Conservation (phyloP, 2,888 invertebrate species). For the Drosophila aldrichi region DNA sequence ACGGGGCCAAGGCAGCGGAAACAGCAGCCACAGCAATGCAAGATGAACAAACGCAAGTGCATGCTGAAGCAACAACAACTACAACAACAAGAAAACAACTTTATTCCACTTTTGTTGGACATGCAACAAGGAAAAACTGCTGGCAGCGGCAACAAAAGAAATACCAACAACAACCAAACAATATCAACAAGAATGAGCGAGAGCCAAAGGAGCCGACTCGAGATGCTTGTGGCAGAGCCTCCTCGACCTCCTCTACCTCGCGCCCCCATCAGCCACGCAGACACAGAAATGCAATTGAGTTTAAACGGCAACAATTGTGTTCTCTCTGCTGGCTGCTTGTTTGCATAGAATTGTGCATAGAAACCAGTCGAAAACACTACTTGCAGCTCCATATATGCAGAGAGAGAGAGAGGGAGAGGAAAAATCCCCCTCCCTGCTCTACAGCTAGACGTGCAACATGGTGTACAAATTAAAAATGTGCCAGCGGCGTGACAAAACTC, state of each 20-base stretch:
- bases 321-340: slow-evolving; percentile 37
- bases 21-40: slow-evolving; percentile 30
- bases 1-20: slow-evolving; percentile 37
- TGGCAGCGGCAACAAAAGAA: slow-evolving; percentile 34
- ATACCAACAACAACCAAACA: slow-evolving; percentile 18
- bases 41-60: slow-evolving; percentile 27
- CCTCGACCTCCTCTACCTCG: no score
- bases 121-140: slow-evolving; percentile 48
- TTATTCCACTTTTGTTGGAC: slow-evolving; percentile 47
- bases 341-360: slow-evolving; percentile 55
- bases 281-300: slow-evolving; percentile 65
- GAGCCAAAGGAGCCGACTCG: slow-evolving; percentile 23
- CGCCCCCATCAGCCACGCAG: no score
- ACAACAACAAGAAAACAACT: slow-evolving; percentile 25
- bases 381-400: slow-evolving; percentile 18
- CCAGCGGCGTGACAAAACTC: slow-evolving; percentile 61
- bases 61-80: slow-evolving; percentile 19
- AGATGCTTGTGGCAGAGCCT: slow-evolving; percentile 16
- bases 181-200: slow-evolving; percentile 19
- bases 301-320: slow-evolving; percentile 69
- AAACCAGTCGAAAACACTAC: slow-evolving; percentile 36
- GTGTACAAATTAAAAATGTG: slow-evolving; percentile 72
- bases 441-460: slow-evolving; percentile 59
- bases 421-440: neutral
- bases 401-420: neutral